Conservation (phyloP, 1,140 invertebrate genomes). For the Drosophila nigrodunni region DNA sequence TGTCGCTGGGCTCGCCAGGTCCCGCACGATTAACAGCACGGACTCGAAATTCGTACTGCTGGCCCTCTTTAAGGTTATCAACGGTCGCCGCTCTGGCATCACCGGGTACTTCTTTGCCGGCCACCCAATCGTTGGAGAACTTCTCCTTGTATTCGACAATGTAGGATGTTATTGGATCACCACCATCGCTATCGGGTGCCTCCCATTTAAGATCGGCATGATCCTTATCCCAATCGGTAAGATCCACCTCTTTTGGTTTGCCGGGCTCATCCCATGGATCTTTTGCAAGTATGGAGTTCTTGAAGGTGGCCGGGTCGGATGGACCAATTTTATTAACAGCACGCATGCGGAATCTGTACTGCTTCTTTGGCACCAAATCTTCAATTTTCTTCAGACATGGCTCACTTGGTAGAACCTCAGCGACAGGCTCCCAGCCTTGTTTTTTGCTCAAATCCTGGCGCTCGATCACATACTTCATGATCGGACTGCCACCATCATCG, state of each 20-base stretch:
- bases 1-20: conserved; percentile 96
- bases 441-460: conserved; percentile 95
- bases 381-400: conserved; percentile 92
- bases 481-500: conserved; percentile 96
- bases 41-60: conserved; percentile 98
- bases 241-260: conserved; percentile 94
- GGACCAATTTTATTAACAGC: conserved; percentile 96
- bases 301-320: conserved; percentile 94
- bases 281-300: conserved; percentile 95
- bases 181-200: conserved; percentile 95
- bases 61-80: conserved; percentile 96
- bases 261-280: conserved; percentile 99
- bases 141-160: conserved; percentile 97
- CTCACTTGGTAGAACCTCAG: conserved; percentile 89
- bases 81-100: conserved; percentile 91
- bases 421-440: conserved; percentile 94
- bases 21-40: conserved; percentile 98
- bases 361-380: conserved; percentile 94
- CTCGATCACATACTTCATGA: conserved; percentile 97
- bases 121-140: conserved; percentile 95
- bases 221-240: conserved; percentile 98
- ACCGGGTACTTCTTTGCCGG: conserved; percentile 91
- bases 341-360: conserved; percentile 97
- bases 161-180: conserved; percentile 97
- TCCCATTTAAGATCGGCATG: conserved; percentile 97